Evolutionary conservation across 1,140 invertebrate species (phyloP).

Genomic region (Drosophila pseudoobscura): DNA sequence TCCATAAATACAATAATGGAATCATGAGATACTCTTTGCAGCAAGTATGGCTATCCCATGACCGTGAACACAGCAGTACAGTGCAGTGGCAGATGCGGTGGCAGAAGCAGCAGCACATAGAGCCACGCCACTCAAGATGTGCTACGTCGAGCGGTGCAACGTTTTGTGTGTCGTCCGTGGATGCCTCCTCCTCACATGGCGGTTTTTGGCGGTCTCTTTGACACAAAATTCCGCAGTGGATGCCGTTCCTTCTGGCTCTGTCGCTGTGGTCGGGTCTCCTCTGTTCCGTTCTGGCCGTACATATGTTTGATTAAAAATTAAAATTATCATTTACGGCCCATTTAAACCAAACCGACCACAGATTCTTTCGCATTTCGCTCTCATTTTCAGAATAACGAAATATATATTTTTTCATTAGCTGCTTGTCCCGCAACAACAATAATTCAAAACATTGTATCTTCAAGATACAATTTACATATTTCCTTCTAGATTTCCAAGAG

Average conservation of each 20-base stretch:
- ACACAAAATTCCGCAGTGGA: conserved; percentile 35
- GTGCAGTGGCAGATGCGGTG: conserved; percentile 23
- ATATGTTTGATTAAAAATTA: conserved; percentile 83
- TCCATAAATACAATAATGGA: too few relatives aligned
- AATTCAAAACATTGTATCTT: conserved; percentile 28
- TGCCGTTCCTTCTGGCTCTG: conserved; percentile 2
- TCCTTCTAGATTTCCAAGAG: too few relatives aligned
- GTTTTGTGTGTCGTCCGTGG: conserved; percentile 29
- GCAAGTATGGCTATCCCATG: conserved; percentile 5
- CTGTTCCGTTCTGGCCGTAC: conserved; percentile 42
- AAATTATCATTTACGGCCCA: conserved; percentile 83
- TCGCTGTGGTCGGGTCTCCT: conserved; percentile 4
- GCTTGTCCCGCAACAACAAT: conserved; percentile 29
- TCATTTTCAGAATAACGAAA: conserved; percentile 75
- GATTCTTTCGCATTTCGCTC: conserved; percentile 76
- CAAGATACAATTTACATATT: too few relatives aligned
- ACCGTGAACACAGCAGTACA: conserved; percentile 24
- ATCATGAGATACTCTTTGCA: too few relatives aligned
- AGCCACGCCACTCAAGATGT: conserved; percentile 35
- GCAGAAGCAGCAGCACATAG: conserved; percentile 34
- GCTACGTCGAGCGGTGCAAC: conserved; percentile 45
- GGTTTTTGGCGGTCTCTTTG: conserved; percentile 72
- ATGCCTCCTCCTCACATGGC: conserved; percentile 42
- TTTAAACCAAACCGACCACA: conserved; percentile 80
- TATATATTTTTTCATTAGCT: conserved; percentile 39